These are phyloP conservation scores for Serranus cabrilla DNA, from an alignment of 2,797 vertebrate genomes.

Conservation along the genomic window DNA sequence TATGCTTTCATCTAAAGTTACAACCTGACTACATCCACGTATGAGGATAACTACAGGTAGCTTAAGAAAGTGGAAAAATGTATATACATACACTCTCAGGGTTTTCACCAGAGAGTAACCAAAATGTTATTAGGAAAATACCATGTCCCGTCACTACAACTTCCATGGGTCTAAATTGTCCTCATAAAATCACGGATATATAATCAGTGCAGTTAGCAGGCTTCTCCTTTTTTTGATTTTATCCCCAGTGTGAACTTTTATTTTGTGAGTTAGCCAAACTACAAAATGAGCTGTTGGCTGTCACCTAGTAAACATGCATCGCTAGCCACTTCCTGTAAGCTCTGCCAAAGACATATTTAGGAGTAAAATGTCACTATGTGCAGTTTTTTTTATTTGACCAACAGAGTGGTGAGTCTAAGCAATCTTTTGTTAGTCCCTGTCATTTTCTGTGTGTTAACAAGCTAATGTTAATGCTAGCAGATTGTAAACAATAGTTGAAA, in stretches of 20 bases:
- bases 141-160: not conserved
- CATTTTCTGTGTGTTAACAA: not conserved
- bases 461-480: too few species aligned
- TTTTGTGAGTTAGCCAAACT: not conserved
- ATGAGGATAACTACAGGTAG: not conserved
- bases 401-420: not conserved
- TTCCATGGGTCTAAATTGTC: not conserved
- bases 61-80: not conserved
- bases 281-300: not conserved
- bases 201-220: not conserved
- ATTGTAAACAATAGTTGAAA: not conserved
- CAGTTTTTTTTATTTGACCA: not conserved
- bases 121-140: not conserved
- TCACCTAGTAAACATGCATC: not conserved
- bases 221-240: not conserved
- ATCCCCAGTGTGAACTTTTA: not conserved
- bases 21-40: conserved; percentile 1
- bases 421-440: not conserved
- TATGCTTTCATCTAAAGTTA: conserved; percentile 8
- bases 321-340: not conserved
- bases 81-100: not conserved
- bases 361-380: not conserved
- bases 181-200: not conserved
- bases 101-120: not conserved
- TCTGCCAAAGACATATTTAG: not conserved